Evolutionary conservation across 2,113 vertebrate genomes (phyloP).

Genomic region (Acrocephalus kingi): DNA sequence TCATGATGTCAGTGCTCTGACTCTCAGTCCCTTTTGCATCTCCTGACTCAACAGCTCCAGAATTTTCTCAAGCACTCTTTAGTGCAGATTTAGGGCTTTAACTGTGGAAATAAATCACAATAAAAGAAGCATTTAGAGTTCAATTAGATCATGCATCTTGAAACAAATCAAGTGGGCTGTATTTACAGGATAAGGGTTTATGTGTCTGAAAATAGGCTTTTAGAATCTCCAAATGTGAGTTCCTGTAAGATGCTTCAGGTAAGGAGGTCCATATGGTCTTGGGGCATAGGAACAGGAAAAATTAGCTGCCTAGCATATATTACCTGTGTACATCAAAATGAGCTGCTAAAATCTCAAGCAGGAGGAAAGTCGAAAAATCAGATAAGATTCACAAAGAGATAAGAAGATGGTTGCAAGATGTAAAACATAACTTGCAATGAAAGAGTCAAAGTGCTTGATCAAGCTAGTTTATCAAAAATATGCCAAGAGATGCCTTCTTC

Average conservation of each 20-base stretch:
- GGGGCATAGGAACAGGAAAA: not conserved
- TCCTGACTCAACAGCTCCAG: slow-evolving; percentile 7
- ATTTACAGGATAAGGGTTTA: not conserved
- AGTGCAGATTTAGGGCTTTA: slow-evolving; percentile 11
- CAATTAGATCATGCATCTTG: not conserved
- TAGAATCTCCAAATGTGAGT: not conserved
- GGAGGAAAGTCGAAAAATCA: not conserved
- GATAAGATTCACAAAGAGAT: not conserved
- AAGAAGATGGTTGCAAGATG: not conserved
- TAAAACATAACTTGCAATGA: not conserved
- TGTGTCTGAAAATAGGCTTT: not conserved
- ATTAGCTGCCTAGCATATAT: not conserved
- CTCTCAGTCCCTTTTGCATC: not conserved
- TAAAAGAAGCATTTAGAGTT: not conserved
- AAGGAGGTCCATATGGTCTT: not conserved
- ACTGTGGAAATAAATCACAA: slow-evolving; percentile 12
- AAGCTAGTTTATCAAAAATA: not conserved
- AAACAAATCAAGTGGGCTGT: not conserved
- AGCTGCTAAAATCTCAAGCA: not conserved
- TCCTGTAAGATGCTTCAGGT: not conserved
- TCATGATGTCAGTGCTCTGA: not conserved
- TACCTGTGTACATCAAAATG: not conserved
- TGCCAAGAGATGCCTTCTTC: not conserved
- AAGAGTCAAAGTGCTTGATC: not conserved
- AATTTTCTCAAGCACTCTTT: not conserved